Percentiles rank a stretch among this genome's conserved stretches.
Evolutionary conservation across 30 jellyfish, hydroid and myxozoan species (phyloP).

Genomic region (Pseudorhiza aurosa): DNA sequence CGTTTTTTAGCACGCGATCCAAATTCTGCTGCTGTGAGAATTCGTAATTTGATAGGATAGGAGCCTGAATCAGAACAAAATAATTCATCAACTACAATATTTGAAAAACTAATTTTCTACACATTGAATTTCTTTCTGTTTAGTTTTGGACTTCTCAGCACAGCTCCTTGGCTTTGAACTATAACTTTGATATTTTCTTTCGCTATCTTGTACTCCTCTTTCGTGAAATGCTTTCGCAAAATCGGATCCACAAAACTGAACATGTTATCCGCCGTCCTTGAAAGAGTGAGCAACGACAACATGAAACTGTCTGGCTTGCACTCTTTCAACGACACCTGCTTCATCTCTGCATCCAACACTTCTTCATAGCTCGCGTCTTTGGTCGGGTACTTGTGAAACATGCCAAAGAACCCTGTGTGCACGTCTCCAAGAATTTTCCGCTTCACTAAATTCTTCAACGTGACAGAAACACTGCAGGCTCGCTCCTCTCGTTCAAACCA

Average conservation of each 20-base stretch:
- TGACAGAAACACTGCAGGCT: slow-evolving; percentile 59
- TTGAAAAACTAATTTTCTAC: too few species aligned
- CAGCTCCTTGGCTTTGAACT: slow-evolving; percentile 89
- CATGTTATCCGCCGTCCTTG: slow-evolving; percentile 76
- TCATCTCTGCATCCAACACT: slow-evolving; percentile 82
- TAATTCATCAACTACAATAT: too few species aligned
- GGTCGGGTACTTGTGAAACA: slow-evolving; percentile 75
- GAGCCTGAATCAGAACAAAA: too few species aligned
- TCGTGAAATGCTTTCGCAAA: slow-evolving; percentile 78
- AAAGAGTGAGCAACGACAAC: slow-evolving; percentile 82
- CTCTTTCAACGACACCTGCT: slow-evolving; percentile 80
- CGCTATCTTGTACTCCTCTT: slow-evolving; percentile 79
- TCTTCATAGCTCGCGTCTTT: slow-evolving; percentile 67
- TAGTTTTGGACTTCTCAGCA: slow-evolving; percentile 82
- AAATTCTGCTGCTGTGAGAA: too few species aligned
- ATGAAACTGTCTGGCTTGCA: slow-evolving; percentile 89
- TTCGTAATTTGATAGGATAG: too few species aligned
- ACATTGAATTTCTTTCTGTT: slow-evolving; percentile 73
- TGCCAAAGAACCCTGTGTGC: slow-evolving; percentile 77
- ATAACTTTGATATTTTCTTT: slow-evolving; percentile 88
- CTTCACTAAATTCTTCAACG: slow-evolving; percentile 60
- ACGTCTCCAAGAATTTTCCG: slow-evolving; percentile 77
- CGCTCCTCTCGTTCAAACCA: slow-evolving; percentile 70
- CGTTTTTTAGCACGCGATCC: too few species aligned
- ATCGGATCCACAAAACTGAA: slow-evolving; percentile 88